Conservation (phyloP, 2,113 vertebrate species). For the Paradoxurus hermaphroditus region DNA sequence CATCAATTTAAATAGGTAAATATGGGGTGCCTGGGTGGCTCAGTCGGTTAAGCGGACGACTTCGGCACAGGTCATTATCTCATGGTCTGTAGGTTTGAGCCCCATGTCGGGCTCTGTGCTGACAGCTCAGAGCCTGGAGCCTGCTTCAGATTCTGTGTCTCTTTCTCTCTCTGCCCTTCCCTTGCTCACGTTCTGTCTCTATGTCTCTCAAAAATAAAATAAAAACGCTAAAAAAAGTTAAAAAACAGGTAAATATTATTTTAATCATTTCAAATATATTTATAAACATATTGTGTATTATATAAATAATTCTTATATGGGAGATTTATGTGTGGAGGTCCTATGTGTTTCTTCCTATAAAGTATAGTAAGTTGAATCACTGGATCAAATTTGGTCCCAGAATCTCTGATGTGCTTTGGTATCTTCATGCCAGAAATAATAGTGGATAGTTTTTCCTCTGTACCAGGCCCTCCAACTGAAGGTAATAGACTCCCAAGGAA, state of each 20-base stretch:
- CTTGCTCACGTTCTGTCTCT: too few species aligned
- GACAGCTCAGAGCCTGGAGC: too few species aligned
- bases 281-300: not conserved
- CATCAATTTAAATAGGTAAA: not conserved
- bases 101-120: too few species aligned
- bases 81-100: too few species aligned
- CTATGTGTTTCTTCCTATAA: not conserved
- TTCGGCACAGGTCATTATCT: too few species aligned
- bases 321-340: not conserved
- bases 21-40: too few species aligned
- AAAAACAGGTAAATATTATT: not conserved
- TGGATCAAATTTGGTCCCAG: not conserved
- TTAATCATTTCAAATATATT: not conserved
- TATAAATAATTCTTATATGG: not conserved
- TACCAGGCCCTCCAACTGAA: not conserved
- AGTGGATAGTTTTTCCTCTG: not conserved
- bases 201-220: too few species aligned
- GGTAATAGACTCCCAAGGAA: not conserved
- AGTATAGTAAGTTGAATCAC: not conserved
- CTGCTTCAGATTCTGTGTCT: too few species aligned
- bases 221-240: too few species aligned
- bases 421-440: not conserved
- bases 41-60: too few species aligned
- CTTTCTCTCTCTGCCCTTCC: too few species aligned
- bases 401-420: not conserved